A percentile compares a stretch with the other conserved stretches of the same genome.
phyloP scores from a whole-genome alignment of 1,140 invertebrate species.

The Diuraphis noxia region DNA sequence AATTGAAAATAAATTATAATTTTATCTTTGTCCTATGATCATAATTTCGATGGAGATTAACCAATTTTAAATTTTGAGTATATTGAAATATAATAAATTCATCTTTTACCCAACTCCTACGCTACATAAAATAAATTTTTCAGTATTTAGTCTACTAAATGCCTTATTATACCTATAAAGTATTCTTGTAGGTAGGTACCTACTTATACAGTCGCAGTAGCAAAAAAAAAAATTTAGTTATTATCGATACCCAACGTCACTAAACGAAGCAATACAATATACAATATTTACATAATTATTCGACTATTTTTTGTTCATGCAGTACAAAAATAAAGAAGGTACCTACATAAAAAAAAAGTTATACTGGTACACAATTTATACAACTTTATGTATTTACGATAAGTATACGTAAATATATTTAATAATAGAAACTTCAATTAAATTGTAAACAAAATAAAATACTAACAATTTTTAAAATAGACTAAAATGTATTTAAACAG shows the following conservation, averaged over 20 bases:
- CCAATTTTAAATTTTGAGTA: background rate
- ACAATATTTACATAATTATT: background rate
- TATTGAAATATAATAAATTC: background rate
- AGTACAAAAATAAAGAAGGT: background rate
- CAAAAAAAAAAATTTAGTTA: background rate
- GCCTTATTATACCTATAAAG: too few relatives aligned
- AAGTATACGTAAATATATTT: background rate
- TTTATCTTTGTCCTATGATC: background rate
- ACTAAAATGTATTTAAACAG: conserved; percentile 8
- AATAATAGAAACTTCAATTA: background rate
- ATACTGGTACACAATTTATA: background rate
- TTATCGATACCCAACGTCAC: background rate
- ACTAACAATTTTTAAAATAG: background rate
- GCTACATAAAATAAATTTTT: background rate
- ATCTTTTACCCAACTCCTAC: background rate
- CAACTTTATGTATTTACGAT: background rate
- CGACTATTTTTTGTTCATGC: background rate
- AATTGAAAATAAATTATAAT: background rate
- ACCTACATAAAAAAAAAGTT: background rate
- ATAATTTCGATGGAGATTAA: background rate
- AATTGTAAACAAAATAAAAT: background rate
- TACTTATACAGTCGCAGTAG: too few relatives aligned
- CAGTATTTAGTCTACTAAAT: too few relatives aligned
- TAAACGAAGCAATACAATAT: background rate
- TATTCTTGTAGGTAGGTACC: too few relatives aligned